These are phyloP conservation scores for Heliconius congener DNA, from an alignment of 1,140 invertebrate species.

Conservation along the genomic window DNA sequence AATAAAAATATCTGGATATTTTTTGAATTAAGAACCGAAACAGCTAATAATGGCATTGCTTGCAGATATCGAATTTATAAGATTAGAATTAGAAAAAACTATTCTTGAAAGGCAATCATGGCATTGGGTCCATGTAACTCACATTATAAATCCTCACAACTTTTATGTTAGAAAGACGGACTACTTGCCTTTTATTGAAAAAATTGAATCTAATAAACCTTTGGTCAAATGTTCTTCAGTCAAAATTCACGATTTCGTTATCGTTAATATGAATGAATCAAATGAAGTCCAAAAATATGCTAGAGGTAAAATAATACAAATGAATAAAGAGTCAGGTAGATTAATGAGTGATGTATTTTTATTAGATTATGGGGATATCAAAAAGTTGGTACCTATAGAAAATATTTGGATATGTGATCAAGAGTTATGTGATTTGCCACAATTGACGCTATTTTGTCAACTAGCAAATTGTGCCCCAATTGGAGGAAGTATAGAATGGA, in stretches of 20 bases:
- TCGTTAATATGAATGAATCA: not conserved
- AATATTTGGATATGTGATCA: constrained; percentile 21
- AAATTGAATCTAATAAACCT: constrained; percentile 13
- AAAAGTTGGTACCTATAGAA: not conserved
- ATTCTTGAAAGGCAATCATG: constrained; percentile 11
- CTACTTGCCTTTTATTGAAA: constrained; percentile 13
- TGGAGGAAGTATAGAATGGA: constrained; percentile 10
- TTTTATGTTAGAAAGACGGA: constrained; percentile 29
- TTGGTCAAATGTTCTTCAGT: constrained; percentile 11
- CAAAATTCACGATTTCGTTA: not conserved
- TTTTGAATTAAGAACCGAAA: not conserved
- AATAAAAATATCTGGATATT: too few relatives aligned
- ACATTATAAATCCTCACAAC: constrained; percentile 31
- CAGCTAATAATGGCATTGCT: not conserved
- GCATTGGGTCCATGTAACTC: constrained; percentile 32
- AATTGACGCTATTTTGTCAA: constrained; percentile 26
- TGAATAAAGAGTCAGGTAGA: not conserved
- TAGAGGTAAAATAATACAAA: constrained; percentile 23
- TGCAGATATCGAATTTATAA: not conserved
- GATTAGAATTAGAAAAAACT: not conserved
- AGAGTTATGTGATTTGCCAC: constrained; percentile 11
- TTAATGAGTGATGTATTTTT: constrained; percentile 17
- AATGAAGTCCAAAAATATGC: constrained; percentile 15
- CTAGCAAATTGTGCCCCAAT: constrained; percentile 22
- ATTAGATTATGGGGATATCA: constrained; percentile 27